These are phyloP conservation scores for Lepidurus apus DNA, from an alignment of 1,140 invertebrate species.

Conservation along the genomic window DNA sequence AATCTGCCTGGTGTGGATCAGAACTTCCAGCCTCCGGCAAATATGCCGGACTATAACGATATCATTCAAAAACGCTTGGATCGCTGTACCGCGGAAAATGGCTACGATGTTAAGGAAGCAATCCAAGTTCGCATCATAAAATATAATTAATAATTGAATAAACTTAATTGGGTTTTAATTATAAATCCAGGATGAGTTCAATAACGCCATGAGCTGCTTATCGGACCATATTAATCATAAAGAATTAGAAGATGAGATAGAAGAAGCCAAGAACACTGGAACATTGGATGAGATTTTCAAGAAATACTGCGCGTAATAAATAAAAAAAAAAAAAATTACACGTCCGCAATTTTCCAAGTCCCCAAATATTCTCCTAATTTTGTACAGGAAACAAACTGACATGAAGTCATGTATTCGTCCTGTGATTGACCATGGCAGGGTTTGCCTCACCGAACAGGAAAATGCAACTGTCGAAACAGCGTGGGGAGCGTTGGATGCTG, in stretches of 20 bases:
- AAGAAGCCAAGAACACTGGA: conserved; percentile 49
- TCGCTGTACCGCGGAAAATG: conserved; percentile 6
- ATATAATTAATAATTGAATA: not conserved
- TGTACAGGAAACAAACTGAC: conserved; percentile 54
- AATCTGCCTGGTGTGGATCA: not conserved
- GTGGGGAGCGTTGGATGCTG: conserved; percentile 57
- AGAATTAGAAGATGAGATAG: conserved; percentile 53
- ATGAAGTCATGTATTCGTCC: conserved; percentile 56
- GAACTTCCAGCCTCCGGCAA: not conserved
- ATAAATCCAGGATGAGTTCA: not conserved
- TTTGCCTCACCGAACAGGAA: conserved; percentile 59
- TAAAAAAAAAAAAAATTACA: not conserved
- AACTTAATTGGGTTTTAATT: not conserved
- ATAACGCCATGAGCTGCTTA: not conserved
- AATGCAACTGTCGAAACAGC: conserved; percentile 52
- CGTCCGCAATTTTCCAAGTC: not conserved
- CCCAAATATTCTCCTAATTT: not conserved
- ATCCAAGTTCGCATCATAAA: conserved; percentile 7
- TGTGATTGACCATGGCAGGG: conserved; percentile 53
- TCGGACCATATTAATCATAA: conserved; percentile 17
- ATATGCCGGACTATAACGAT: not conserved
- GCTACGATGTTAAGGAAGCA: conserved; percentile 8
- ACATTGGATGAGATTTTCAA: conserved; percentile 60
- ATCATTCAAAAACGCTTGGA: conserved; percentile 4
- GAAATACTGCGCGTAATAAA: conserved; percentile 52